Evolutionary conservation across 2,113 vertebrate genomes (phyloP).

Genomic region (Hoplias malabaricus): DNA sequence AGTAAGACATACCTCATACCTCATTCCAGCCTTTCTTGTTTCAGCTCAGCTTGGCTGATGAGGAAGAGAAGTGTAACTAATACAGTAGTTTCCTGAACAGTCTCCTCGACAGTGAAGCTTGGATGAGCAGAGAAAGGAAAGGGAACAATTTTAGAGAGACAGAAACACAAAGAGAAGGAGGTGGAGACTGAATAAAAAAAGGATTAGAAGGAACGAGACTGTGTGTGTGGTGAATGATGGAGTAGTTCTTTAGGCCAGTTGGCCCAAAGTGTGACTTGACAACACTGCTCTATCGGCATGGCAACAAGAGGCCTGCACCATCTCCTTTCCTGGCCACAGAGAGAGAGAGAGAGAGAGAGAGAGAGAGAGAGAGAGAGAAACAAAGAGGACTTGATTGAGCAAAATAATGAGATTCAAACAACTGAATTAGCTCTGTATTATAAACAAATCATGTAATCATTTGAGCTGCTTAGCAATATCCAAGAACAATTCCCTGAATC

Average conservation of each 20-base stretch:
- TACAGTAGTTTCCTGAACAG: slow-evolving; percentile 7
- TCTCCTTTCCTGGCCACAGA: slow-evolving; percentile 52
- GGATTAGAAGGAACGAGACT: neutral
- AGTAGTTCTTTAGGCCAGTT: slow-evolving; percentile 52
- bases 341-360: neutral
- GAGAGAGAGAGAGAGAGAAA: neutral
- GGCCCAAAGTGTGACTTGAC: slow-evolving; percentile 58
- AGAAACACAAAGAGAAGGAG: neutral
- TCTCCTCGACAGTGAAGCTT: neutral
- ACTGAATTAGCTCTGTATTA: neutral
- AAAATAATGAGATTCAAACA: neutral
- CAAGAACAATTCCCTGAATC: too few species aligned
- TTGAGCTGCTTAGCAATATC: slow-evolving; percentile 4
- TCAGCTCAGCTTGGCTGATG: neutral
- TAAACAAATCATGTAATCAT: neutral
- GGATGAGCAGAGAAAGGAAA: slow-evolving; percentile 14
- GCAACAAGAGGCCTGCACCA: slow-evolving; percentile 61
- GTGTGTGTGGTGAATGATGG: neutral
- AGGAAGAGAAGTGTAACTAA: neutral
- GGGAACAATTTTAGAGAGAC: neutral
- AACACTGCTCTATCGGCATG: slow-evolving; percentile 66
- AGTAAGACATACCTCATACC: neutral
- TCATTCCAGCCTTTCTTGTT: neutral
- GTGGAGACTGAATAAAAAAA: neutral
- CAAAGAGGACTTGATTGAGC: neutral